Evolutionary conservation across 2,888 invertebrate species (phyloP), one percentile per base, ranked within the genome.

Genomic region (Meganola albula): DNA sequence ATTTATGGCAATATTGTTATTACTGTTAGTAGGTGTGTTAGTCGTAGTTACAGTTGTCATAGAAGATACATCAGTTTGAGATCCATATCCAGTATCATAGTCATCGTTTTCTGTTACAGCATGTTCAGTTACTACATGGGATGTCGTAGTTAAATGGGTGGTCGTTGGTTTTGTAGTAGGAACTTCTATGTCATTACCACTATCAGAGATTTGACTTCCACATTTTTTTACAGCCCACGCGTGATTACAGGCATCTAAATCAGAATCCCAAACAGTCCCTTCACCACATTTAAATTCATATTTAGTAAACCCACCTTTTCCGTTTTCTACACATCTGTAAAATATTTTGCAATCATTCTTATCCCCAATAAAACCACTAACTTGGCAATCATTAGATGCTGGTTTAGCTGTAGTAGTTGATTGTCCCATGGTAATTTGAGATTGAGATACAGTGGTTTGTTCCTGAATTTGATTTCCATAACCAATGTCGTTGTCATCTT

Each of bases 251-350:
- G 85, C 85, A 51, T 83, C 77, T 27, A 87, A 69, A 31, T 70
- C 67, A 14, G 82, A 62, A 68, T 91, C 90, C 89, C 90, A 90
- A 11, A 88, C 88, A 2, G 90, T 90, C 16, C 91, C 92, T 37
- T 90, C 88, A 1, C 89, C 91, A 57, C 92, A 93, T 18, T 78
- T 76, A 55, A 92, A 92, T 29, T 90, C 88, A 55, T 89, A 88
- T 60, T 82, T 87, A 6, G 71, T 87, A 40, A 75, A 90, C 7
- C 86, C 84, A 9, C 88, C 89, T 32, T 83, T 87, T n/a, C 88
- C 89, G 50, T 89, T 88, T 37, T 87, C 71, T 0, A 90, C 90
- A 58, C 92, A 92, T n/a, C 91, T 85, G 57, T 90, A 90, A 63
- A 91, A 92, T 55, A 88, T 88, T 21, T 87, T 83, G 47, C 92